Base-by-base conservation (phyloP, 2,797 vertebrate species). In the Buphagus erythrorhynchus region DNA sequence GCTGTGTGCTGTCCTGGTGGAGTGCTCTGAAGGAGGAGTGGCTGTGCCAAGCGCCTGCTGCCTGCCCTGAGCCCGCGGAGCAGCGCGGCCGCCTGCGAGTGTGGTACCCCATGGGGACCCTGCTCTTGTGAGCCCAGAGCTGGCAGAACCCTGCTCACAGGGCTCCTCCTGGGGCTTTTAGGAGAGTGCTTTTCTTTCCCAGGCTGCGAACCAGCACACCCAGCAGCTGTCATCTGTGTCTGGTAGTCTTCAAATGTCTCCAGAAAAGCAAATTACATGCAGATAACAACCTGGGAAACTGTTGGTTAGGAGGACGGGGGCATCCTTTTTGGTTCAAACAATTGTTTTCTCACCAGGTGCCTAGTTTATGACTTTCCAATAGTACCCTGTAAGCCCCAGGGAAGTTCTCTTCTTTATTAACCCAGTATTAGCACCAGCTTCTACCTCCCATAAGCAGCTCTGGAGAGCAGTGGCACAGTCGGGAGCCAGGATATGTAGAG, bases 141-240 rank as follows among this genome's bases (percentile, higher is more conserved):
- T 67, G 86, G 66, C 33, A 67, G 54, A 4, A 1, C 54, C 35
- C 74, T 26, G 51, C 78, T 85, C 55, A 52, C 16, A 82, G 42
- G 18, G 4, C 17, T 82, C 14, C 67, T 80, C 43, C 33, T 9
- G 68, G 67, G 75, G 28, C 33, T 87, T 22, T 40, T 35, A 9
- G 11, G 28, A 59, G 21, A 66, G 14, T 7, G 54, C 38, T 82
- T 87, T 88, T 51, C 38, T 82, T 90, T 88, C 68, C 68, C 75
- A 74, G 40, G 25, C 84, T 79, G 62, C 0, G 0, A 84, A 72
- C 29, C 26, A 54, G 54, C 0, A 0, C 2, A 1, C 65, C 86
- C 33, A 73, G 68, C 79, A 59, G 79, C 55, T 13, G 1, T 31
- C 10, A 0, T 29, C 59, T 69, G 51, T 36, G 18, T 40, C 72